phyloP scores from a whole-genome alignment of 2,888 invertebrate species.

The Drosophila dives region DNA sequence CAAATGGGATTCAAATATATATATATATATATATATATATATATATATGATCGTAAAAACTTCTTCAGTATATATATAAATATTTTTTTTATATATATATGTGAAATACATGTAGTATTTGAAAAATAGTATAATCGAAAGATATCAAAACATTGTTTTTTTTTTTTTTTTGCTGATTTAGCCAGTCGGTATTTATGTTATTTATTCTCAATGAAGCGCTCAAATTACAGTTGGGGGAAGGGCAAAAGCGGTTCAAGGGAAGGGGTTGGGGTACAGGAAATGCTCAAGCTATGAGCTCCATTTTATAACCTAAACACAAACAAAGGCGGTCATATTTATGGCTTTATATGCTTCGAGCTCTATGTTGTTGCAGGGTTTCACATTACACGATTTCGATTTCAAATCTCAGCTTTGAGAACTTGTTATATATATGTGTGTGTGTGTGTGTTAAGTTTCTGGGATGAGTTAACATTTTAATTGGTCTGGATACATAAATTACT shows the following conservation, averaged over 20 bases:
- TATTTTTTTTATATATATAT: conserved; percentile 1
- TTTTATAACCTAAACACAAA: conserved; percentile 63
- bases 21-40: neutral
- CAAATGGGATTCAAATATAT: conserved; percentile 38
- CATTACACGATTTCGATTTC: conserved; percentile 61
- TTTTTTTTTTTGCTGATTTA: conserved; percentile 5
- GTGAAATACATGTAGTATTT: conserved; percentile 3
- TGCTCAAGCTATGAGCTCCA: conserved; percentile 49
- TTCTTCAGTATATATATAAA: conserved; percentile 1
- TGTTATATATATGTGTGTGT: conserved; percentile 8
- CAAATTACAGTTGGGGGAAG: conserved; percentile 1
- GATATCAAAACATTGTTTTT: conserved; percentile 1
- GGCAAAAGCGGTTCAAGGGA: neutral
- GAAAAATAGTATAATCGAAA: conserved; percentile 13
- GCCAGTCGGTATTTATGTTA: neutral
- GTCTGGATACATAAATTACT: conserved; percentile 54
- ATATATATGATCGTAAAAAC: conserved; percentile 6
- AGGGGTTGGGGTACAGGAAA: conserved; percentile 52
- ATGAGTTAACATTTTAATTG: conserved; percentile 69
- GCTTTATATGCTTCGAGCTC: conserved; percentile 31
- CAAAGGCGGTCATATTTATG: conserved; percentile 58
- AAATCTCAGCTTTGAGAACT: conserved; percentile 28
- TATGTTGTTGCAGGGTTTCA: conserved; percentile 43
- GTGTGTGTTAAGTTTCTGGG: conserved; percentile 16
- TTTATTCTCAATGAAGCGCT: conserved; percentile 1